These are phyloP conservation scores for Eupeodes luniger DNA, from an alignment of 2,888 invertebrate species.

Conservation along the genomic window DNA sequence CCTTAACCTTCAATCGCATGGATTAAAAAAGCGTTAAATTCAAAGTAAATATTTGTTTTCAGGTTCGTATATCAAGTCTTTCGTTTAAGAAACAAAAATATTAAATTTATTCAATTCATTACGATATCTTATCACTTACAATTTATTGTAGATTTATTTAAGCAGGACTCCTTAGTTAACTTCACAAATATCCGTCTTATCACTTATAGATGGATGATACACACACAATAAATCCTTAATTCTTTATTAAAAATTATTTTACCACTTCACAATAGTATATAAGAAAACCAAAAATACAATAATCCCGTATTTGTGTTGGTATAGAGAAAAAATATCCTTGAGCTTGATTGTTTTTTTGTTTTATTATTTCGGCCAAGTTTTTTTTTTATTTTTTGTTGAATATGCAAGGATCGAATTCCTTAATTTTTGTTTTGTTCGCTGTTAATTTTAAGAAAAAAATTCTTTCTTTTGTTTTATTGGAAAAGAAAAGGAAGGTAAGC, in stretches of 20 bases:
- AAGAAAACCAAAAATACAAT: constrained; percentile 8
- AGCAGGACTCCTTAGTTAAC: constrained; percentile 28
- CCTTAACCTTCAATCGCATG: too few species aligned
- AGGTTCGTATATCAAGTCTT: constrained; percentile 55
- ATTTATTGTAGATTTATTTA: constrained; percentile 12
- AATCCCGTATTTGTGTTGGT: constrained; percentile 40
- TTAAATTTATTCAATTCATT: neutral
- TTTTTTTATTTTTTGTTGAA: neutral
- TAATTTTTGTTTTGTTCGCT: constrained; percentile 34
- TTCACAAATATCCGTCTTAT: constrained; percentile 49
- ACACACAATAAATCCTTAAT: constrained; percentile 30
- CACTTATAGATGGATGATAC: constrained; percentile 42
- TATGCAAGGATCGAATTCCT: constrained; percentile 20
- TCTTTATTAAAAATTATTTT: constrained; percentile 3
- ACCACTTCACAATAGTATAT: neutral
- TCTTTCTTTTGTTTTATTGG: constrained; percentile 55
- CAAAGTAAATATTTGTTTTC: constrained; percentile 9
- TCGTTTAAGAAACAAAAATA: neutral
- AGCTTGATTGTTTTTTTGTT: constrained; percentile 47
- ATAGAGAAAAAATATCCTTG: constrained; percentile 42
- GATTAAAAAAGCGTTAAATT: constrained; percentile 65
- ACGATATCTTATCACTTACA: constrained; percentile 57
- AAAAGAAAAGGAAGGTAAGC: constrained; percentile 78
- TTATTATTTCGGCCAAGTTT: constrained; percentile 35
- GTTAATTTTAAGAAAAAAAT: constrained; percentile 16